Evolutionary conservation across 2,797 vertebrate genomes (phyloP), one percentile per base, ranked within the genome.

Genomic region (Halcyon chelicuti): DNA sequence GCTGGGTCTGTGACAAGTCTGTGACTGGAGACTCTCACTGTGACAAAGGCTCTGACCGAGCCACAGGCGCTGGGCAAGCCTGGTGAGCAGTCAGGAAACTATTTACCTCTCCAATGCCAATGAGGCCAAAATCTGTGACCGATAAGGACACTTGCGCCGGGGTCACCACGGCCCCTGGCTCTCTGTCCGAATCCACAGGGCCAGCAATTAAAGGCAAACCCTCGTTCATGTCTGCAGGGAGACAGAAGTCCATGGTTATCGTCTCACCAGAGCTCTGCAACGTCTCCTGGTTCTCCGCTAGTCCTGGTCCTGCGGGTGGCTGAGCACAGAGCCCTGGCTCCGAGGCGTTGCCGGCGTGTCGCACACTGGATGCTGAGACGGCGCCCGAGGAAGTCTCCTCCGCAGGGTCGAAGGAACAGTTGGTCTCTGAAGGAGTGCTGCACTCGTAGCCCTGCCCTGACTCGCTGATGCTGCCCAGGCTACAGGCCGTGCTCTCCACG

Each of bases 121-220:
- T 98, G 58, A 98, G 96, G 96, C 98, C 98, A 73, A 99, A 99
- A 90, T 98, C 98, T 1, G 98, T 97, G 94, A 99, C 97, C 14
- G 98, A 98, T 97, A 98, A 95, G 93, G 98, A 97, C 98, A 98
- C 97, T 97, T 98, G 98, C 3, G 98, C 96, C 1, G 98, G 97
- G 61, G 97, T 94, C 89, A 96, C 95, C 33, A 93, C 96, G 14
- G 97, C 97, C 94, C 96, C 93, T 31, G 95, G 74, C 96, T 94
- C 76, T 84, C 95, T 95, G 91, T 90, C 95, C 97, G 98, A 94
- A 87, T 88, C 97, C 96, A 90, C 92, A 1, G 86, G 96, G 96
- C 95, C 93, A 44, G 98, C 92, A 83, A 96, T 73, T 74, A 98
- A 96, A 68, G 98, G 97, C 90, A 98, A 96, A 49, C 95, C 97